A percentile compares a stretch with the other conserved stretches of the same genome.
phyloP scores from a whole-genome alignment of 2,797 vertebrate species.

The Prionace glauca region DNA sequence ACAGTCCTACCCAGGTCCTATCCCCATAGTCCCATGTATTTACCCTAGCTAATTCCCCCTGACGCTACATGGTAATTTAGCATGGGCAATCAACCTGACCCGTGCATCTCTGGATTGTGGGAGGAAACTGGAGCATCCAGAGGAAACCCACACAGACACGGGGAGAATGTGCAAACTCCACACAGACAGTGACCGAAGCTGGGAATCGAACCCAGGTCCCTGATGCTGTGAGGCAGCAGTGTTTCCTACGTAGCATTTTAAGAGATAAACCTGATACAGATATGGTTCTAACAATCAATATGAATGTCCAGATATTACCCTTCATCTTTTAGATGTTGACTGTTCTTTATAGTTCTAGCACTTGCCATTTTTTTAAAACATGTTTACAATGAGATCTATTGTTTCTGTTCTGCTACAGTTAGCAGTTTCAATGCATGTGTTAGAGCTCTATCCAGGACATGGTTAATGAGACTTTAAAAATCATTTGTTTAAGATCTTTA shows the following conservation, averaged over 20 bases:
- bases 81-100: too few relatives aligned
- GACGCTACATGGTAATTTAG: too few relatives aligned
- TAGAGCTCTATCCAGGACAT: background rate
- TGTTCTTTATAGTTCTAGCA: background rate
- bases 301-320: background rate
- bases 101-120: too few relatives aligned
- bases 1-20: too few relatives aligned
- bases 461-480: background rate
- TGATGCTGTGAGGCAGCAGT: too few relatives aligned
- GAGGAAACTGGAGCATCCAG: too few relatives aligned
- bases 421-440: background rate
- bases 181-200: too few relatives aligned
- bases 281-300: background rate
- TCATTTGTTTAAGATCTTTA: background rate
- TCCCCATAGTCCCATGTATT: too few relatives aligned
- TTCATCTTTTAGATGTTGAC: background rate
- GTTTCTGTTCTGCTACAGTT: background rate
- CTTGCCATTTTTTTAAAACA: background rate
- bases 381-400: background rate
- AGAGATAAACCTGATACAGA: background rate
- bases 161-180: too few relatives aligned
- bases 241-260: background rate
- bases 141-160: too few relatives aligned
- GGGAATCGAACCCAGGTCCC: too few relatives aligned
- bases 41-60: too few relatives aligned